Conservation (phyloP, 2,888 invertebrate species). For the Eilema caniola region DNA sequence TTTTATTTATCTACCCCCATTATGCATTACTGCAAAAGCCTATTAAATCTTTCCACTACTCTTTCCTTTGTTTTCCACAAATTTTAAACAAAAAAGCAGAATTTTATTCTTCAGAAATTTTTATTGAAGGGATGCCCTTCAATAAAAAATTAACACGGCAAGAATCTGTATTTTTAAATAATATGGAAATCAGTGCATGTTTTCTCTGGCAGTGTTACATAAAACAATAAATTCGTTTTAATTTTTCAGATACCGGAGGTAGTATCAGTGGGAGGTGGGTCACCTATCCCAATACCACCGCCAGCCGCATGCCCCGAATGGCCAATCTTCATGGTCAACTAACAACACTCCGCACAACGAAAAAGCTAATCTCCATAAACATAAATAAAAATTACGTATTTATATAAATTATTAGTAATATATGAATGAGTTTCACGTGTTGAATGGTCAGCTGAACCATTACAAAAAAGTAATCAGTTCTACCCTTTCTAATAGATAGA, state of each 20-base stretch:
- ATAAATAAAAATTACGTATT: conserved; percentile 21
- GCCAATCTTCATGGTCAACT: conserved; percentile 84
- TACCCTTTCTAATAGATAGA: not conserved
- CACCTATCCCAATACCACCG: conserved; percentile 79
- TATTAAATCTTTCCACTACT: not conserved
- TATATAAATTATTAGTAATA: conserved; percentile 23
- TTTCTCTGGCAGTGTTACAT: not conserved
- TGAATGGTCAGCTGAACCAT: not conserved
- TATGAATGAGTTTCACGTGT: conserved; percentile 23
- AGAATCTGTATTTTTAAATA: not conserved
- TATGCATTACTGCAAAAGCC: not conserved
- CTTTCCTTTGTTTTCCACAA: not conserved
- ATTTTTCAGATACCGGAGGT: conserved; percentile 78
- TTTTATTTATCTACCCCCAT: too few species aligned
- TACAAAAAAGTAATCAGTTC: not conserved
- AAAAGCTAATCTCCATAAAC: conserved; percentile 28
- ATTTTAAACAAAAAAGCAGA: not conserved
- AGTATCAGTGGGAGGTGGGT: conserved; percentile 79
- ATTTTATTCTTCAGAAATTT: too few species aligned
- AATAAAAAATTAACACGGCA: not conserved
- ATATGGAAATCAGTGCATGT: not conserved
- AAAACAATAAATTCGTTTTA: not conserved
- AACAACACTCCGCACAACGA: conserved; percentile 34
- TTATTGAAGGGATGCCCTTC: too few species aligned
- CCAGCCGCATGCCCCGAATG: conserved; percentile 82